phyloP scores from a whole-genome alignment of 2,888 invertebrate species.

The Caenorhabditis uteleia region DNA sequence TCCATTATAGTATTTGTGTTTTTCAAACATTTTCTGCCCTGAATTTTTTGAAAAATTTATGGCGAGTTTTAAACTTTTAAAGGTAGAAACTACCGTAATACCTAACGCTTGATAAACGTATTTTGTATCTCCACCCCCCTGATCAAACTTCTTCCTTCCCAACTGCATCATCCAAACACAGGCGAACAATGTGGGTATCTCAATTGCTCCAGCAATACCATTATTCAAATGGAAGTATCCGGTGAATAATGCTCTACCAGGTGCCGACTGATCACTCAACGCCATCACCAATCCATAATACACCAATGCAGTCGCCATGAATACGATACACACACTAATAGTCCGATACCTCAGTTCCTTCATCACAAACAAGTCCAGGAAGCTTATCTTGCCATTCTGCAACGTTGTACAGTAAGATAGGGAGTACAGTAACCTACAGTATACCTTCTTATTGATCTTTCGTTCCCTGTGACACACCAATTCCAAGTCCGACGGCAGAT shows the following conservation, averaged over 20 bases:
- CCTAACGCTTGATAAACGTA: too few species aligned
- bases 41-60: too few species aligned
- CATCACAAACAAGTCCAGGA: conserved; percentile 44
- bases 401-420: background rate
- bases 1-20: too few species aligned
- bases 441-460: conserved; percentile 51
- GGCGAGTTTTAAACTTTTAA: too few species aligned
- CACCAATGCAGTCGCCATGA: conserved; percentile 69
- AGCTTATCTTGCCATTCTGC: conserved; percentile 43
- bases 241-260: conserved; percentile 66
- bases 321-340: conserved; percentile 65
- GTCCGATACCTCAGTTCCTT: conserved; percentile 58
- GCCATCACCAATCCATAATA: conserved; percentile 70
- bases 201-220: conserved; percentile 68
- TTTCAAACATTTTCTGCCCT: too few species aligned
- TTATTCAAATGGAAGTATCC: conserved; percentile 69
- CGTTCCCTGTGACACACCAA: conserved; percentile 68
- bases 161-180: conserved; percentile 67
- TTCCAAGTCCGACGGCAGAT: too few species aligned
- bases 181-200: conserved; percentile 65
- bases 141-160: conserved; percentile 64
- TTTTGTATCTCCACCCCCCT: too few species aligned
- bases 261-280: conserved; percentile 68
- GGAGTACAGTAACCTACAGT: background rate
- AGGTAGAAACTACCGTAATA: too few species aligned